Conservation (phyloP, 2,888 invertebrate genomes). For the Tuberolachnus salignus region DNA sequence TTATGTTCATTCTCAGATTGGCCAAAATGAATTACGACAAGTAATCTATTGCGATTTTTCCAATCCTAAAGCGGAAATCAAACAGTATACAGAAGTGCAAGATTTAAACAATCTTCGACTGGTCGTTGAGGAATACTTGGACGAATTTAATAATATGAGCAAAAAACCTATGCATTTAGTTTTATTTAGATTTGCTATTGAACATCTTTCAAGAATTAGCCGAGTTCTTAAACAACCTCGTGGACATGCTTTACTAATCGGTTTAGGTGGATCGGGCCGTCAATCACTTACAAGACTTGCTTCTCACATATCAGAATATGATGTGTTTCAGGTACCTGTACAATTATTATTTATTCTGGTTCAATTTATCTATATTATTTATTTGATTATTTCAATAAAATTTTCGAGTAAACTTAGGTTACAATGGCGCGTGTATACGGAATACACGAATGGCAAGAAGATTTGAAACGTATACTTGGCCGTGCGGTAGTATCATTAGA, state of each 20-base stretch:
- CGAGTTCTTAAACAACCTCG: constrained; percentile 90
- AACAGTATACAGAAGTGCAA: constrained; percentile 85
- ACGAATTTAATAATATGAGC: constrained; percentile 92
- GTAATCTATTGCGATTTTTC: constrained; percentile 94
- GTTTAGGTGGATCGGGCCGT: constrained; percentile 91
- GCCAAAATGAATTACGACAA: constrained; percentile 81
- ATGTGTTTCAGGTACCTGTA: constrained; percentile 71
- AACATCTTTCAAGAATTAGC: constrained; percentile 89
- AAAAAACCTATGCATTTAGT: constrained; percentile 97
- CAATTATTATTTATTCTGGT: too few relatives aligned
- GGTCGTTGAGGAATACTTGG: constrained; percentile 86
- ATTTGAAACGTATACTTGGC: constrained; percentile 77
- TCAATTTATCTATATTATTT: background rate
- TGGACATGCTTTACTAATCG: constrained; percentile 87
- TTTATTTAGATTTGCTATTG: constrained; percentile 87
- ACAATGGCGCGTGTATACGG: constrained; percentile 89
- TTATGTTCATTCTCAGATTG: constrained; percentile 66
- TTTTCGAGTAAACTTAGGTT: constrained; percentile 67
- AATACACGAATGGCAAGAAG: constrained; percentile 86
- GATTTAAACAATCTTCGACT: constrained; percentile 80
- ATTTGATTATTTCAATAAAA: too few relatives aligned
- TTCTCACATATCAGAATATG: constrained; percentile 93
- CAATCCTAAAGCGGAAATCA: constrained; percentile 88
- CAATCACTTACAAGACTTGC: constrained; percentile 89
- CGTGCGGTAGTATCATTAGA: constrained; percentile 82